These are phyloP conservation scores for Listronotus bonariensis DNA, from an alignment of 1,140 invertebrate genomes.

Conservation along the genomic window DNA sequence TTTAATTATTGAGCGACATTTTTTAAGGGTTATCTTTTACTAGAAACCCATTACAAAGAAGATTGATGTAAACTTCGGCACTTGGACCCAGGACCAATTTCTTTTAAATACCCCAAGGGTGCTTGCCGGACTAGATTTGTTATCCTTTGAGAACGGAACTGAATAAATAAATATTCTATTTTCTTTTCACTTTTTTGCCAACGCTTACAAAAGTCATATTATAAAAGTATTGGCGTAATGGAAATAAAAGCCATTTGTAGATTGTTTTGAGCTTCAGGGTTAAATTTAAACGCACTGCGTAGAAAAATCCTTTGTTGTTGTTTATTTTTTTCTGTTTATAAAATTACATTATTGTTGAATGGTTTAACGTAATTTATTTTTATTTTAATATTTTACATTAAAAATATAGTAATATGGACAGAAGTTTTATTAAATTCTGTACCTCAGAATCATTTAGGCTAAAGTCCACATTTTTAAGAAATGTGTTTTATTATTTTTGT, in stretches of 20 bases:
- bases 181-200: constrained; percentile 27
- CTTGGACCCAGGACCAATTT: constrained; percentile 36
- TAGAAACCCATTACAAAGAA: neutral
- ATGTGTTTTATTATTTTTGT: too few species aligned
- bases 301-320: neutral
- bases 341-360: too few species aligned
- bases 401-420: too few species aligned
- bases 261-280: constrained; percentile 30
- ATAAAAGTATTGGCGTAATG: constrained; percentile 36
- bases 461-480: too few species aligned
- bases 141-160: constrained; percentile 37
- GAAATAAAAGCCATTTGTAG: constrained; percentile 36
- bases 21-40: too few species aligned
- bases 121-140: constrained; percentile 37
- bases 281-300: constrained; percentile 16
- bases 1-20: too few species aligned
- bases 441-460: too few species aligned
- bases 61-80: constrained; percentile 29
- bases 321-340: too few species aligned
- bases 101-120: constrained; percentile 38
- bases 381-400: too few species aligned
- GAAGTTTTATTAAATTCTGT: too few species aligned
- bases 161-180: constrained; percentile 40
- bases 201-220: constrained; percentile 25
- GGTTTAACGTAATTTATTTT: too few species aligned